Conservation (phyloP, 2,888 invertebrate species). For the Blomia tropicalis region DNA sequence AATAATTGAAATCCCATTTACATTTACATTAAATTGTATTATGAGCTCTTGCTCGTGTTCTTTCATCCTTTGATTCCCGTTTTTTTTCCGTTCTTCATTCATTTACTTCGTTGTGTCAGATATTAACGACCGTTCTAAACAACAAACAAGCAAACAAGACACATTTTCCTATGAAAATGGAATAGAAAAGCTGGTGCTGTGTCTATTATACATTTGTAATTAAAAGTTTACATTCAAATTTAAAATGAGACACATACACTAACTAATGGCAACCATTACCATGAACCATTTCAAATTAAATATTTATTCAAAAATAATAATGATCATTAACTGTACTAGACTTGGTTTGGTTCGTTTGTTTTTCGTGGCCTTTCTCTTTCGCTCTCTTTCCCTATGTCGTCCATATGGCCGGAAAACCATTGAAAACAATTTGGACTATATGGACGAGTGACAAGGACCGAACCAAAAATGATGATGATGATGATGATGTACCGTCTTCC, state of each 20-base stretch:
- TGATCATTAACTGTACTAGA: not conserved
- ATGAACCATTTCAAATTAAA: not conserved
- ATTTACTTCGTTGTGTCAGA: not conserved
- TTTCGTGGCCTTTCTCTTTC: too few species aligned
- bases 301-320: not conserved
- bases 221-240: slow-evolving; percentile 9
- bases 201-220: slow-evolving; percentile 2
- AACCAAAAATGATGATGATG: too few species aligned
- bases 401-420: too few species aligned
- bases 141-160: not conserved
- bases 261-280: slow-evolving; percentile 13
- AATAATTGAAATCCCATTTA: slow-evolving; percentile 11
- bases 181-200: not conserved
- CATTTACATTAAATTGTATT: not conserved
- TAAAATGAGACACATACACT: slow-evolving; percentile 10
- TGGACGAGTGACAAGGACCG: too few species aligned
- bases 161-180: not conserved
- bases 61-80: too few species aligned
- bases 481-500: too few species aligned
- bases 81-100: not conserved
- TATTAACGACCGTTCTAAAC: not conserved
- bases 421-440: too few species aligned
- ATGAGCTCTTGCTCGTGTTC: not conserved
- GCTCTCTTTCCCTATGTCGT: too few species aligned
- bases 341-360: not conserved